Percentiles rank a stretch among this genome's conserved stretches.
Evolutionary conservation across 2,797 vertebrate species (phyloP).

Genomic region (Myotis daubentonii): DNA sequence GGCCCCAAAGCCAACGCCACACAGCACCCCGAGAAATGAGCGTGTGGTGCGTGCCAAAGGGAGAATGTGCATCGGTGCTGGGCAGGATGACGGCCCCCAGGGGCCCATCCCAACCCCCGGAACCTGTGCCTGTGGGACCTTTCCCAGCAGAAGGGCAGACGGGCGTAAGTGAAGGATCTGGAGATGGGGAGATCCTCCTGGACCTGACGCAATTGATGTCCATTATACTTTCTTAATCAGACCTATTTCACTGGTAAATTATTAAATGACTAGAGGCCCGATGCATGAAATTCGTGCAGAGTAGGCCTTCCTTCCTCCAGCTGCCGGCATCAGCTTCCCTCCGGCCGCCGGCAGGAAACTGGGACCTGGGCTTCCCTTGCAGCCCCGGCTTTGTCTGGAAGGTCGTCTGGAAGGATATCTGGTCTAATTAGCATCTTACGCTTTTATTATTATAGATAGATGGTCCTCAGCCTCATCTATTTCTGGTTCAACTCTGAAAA

Average conservation of each 20-base stretch:
- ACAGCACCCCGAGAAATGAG: not conserved
- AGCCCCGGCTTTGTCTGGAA: no score
- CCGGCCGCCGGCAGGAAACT: no score
- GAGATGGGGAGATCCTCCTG: not conserved
- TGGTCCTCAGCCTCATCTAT: not conserved
- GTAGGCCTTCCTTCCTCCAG: no score
- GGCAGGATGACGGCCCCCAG: not conserved
- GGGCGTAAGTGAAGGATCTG: not conserved
- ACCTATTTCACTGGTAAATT: not conserved
- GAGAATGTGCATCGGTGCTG: rapidly evolving
- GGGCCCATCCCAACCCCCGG: not conserved
- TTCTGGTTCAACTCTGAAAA: not conserved
- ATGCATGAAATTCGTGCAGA: no score
- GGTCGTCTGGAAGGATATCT: no score
- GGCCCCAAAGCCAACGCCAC: not conserved
- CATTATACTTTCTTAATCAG: not conserved
- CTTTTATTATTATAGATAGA: not conserved
- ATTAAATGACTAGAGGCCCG: not conserved
- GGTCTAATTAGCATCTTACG: no score
- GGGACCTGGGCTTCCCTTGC: no score
- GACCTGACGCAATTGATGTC: not conserved
- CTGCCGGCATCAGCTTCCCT: no score
- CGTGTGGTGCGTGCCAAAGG: rapidly evolving
- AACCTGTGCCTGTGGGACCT: no score
- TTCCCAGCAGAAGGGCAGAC: rapidly evolving